Evolutionary conservation across 2,888 invertebrate genomes (phyloP), one percentile per base, ranked within the genome.

Genomic region (Dugesia japonica): DNA sequence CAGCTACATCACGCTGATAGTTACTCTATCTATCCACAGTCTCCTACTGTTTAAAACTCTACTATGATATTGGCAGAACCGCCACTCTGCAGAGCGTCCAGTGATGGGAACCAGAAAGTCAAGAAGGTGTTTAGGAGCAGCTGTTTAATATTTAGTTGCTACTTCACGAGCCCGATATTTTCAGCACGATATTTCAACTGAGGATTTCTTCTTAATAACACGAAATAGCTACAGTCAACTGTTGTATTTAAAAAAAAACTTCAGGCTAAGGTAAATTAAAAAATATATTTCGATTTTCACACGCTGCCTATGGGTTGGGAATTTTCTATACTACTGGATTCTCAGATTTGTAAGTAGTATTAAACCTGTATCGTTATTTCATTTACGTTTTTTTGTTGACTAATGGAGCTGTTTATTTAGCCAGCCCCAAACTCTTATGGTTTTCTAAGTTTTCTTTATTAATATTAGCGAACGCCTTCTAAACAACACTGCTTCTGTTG

Each of bases 61-160:
- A 56, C 56, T 13, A 56, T 56, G 56, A 56, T 56, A 56, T 56
- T 56, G 56, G 56, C 56, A 56, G 56, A 56, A 56, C 56, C 56
- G 56, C 56, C 56, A 56, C 56, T 56, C 56, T 56, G n/a, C n/a
- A n/a, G 56, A 56, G 56, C 56, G 56, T 56, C 56, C 56, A 56
- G 56, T 56, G 56, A 56, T 56, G 56, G 56, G 56, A 56, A 56
- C 56, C 56, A 56, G 56, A 56, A 56, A 56, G 56, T 56, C 56
- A 56, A 56, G 56, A 56, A 56, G 56, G 56, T 56, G 56, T 56
- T 56, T 56, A 56, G 56, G 7, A 56, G 56, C 56, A 56, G 56
- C n/a, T 56, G 56, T 56, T 56, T n/a, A 56, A 4, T 56, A 23
- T 56, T 56, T 56, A 56, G 56, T 56, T 56, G 56, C 56, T 56